Percentiles rank a stretch among this genome's conserved stretches.
Conservation (phyloP, 2,888 invertebrate species). For the Timema cristinae region DNA sequence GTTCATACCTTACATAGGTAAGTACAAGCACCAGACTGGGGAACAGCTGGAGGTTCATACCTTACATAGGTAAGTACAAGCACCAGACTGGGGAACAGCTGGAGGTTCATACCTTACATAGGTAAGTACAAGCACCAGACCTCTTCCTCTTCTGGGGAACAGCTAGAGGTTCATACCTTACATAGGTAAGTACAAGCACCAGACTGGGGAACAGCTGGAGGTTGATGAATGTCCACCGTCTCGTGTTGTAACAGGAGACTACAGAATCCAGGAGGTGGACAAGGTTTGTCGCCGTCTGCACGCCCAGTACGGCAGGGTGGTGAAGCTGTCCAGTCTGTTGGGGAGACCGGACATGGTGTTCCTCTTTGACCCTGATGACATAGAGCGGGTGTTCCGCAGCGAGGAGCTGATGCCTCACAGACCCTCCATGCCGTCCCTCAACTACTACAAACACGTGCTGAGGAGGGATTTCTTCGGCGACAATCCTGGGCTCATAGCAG, state of each 20-base stretch:
- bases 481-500: slow-evolving; percentile 65
- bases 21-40: too few relatives aligned
- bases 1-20: slow-evolving; percentile 58
- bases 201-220: not conserved
- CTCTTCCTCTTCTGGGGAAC: slow-evolving; percentile 62
- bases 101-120: too few relatives aligned
- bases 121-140: too few relatives aligned
- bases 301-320: slow-evolving; percentile 61
- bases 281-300: slow-evolving; percentile 58
- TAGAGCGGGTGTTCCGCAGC: slow-evolving; percentile 63
- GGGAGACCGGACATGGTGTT: slow-evolving; percentile 72
- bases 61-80: too few relatives aligned
- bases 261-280: slow-evolving; percentile 62
- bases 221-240: not conserved
- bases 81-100: too few relatives aligned
- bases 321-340: slow-evolving; percentile 61
- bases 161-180: slow-evolving; percentile 62
- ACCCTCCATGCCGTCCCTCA: slow-evolving; percentile 70
- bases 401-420: slow-evolving; percentile 66
- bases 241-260: slow-evolving; percentile 51
- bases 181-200: slow-evolving; percentile 40
- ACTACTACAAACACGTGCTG: slow-evolving; percentile 67
- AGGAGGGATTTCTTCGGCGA: slow-evolving; percentile 64
- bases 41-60: too few relatives aligned
- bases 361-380: slow-evolving; percentile 65